phyloP scores from a whole-genome alignment of 2,888 invertebrate species.

The Lutraria lutraria region DNA sequence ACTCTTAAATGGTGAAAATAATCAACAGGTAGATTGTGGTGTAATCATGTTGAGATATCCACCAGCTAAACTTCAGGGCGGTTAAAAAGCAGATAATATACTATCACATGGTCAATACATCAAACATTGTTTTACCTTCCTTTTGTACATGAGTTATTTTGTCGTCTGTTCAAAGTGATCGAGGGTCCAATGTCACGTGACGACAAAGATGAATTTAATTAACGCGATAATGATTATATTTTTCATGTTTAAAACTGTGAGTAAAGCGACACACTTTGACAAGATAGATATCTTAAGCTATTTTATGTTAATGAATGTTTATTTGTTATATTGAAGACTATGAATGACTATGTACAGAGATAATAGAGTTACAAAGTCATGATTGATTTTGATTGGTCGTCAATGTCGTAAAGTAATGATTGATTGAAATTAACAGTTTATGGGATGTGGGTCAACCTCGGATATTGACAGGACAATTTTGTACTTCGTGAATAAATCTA shows the following conservation, averaged over 20 bases:
- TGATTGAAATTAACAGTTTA: constrained; percentile 10
- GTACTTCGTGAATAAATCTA: not conserved
- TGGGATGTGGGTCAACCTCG: not conserved
- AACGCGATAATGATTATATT: not conserved
- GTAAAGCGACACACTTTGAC: not conserved
- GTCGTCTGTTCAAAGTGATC: constrained; percentile 8
- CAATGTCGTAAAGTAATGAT: not conserved
- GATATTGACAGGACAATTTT: not conserved
- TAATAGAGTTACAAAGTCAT: too few species aligned
- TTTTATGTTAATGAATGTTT: constrained; percentile 22
- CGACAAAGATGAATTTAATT: constrained; percentile 4
- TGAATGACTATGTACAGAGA: too few species aligned
- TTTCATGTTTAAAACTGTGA: constrained; percentile 6
- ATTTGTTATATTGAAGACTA: not conserved
- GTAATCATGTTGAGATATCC: not conserved
- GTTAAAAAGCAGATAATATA: not conserved
- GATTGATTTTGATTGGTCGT: not conserved
- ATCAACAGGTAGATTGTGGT: not conserved
- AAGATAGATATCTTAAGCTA: not conserved
- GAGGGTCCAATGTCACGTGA: constrained; percentile 2
- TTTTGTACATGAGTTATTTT: not conserved
- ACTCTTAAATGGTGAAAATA: not conserved
- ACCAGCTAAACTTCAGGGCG: not conserved
- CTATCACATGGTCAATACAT: not conserved
- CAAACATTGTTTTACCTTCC: not conserved